These are phyloP conservation scores for Diarsia rubi DNA, from an alignment of 2,888 invertebrate species.

Conservation along the genomic window DNA sequence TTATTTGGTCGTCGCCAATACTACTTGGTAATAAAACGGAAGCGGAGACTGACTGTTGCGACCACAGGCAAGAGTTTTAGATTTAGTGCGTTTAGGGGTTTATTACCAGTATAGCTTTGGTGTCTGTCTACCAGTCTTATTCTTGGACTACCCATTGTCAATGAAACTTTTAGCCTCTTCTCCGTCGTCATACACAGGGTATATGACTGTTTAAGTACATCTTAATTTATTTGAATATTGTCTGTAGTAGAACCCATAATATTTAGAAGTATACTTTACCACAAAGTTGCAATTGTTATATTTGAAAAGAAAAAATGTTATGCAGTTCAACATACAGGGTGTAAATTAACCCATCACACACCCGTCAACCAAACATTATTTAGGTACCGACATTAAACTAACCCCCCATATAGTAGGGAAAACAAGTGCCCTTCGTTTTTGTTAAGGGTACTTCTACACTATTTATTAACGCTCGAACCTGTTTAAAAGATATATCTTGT, in stretches of 20 bases:
- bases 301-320: neutral
- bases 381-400: too few species aligned
- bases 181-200: neutral
- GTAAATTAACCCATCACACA: too few species aligned
- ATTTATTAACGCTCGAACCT: too few species aligned
- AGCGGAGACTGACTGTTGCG: slow-evolving; percentile 31
- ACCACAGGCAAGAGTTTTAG: slow-evolving; percentile 27
- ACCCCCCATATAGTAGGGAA: too few species aligned
- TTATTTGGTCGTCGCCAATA: slow-evolving; percentile 64
- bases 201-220: neutral
- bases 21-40: slow-evolving; percentile 55
- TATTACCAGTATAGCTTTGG: neutral
- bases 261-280: neutral
- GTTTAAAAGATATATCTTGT: too few species aligned
- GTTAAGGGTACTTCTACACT: too few species aligned
- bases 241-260: too few species aligned
- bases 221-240: neutral
- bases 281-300: neutral
- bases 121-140: neutral
- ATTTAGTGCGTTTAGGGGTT: slow-evolving; percentile 33
- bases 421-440: too few species aligned
- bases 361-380: too few species aligned
- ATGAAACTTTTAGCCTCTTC: neutral
- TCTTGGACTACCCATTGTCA: neutral
- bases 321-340: too few species aligned